phyloP scores from a whole-genome alignment of 2,888 invertebrate species.

The Harpalus rubripes region DNA sequence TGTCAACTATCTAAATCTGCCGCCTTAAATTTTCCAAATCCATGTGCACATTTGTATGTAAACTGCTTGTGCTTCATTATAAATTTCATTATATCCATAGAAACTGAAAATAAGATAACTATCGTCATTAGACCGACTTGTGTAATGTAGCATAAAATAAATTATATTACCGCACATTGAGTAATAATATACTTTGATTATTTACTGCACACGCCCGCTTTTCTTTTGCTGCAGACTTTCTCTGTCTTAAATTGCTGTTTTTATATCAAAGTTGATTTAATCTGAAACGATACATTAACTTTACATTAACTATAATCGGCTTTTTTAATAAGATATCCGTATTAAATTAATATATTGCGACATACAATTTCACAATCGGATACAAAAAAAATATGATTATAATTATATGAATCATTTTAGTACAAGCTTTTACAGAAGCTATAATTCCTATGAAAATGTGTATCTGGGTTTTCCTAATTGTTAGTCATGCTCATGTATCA shows the following conservation, averaged over 20 bases:
- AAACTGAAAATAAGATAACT: constrained; percentile 24
- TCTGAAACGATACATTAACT: too few species aligned
- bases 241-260: constrained; percentile 17
- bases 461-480: constrained; percentile 33
- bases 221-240: not conserved
- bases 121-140: constrained; percentile 16
- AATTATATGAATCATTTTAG: constrained; percentile 27
- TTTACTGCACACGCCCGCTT: not conserved
- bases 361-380: constrained; percentile 21
- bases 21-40: not conserved
- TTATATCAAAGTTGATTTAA: constrained; percentile 1
- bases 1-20: not conserved
- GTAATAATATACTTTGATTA: not conserved
- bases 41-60: not conserved
- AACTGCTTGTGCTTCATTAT: not conserved
- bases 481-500: not conserved
- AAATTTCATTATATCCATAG: constrained; percentile 10
- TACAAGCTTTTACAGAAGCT: not conserved
- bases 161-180: not conserved
- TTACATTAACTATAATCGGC: constrained; percentile 25
- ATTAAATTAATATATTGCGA: constrained; percentile 36
- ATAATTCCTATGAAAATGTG: not conserved
- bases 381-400: constrained; percentile 7
- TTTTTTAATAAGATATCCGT: constrained; percentile 35
- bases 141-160: constrained; percentile 7